A percentile compares a stretch with the other conserved stretches of the same genome.
Conservation (phyloP, 1,140 invertebrate species). For the Drosophila melanogaster region Release_6_plus_ISO1_MT NT_037436.4:16760501-16761000, state of each 20-base stretch:
- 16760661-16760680: constrained; percentile 65
- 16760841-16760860: constrained; percentile 18
- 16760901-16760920: constrained; percentile 33
- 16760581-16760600: constrained; percentile 43
- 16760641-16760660: constrained; percentile 35
- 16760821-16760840: constrained; percentile 46
- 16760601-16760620: constrained; percentile 61
- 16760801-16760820: constrained; percentile 52
- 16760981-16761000: constrained; percentile 57
- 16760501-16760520: too few relatives aligned
- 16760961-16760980: constrained; percentile 14
- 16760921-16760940: constrained; percentile 10
- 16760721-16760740: constrained; percentile 3
- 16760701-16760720: constrained; percentile 25
- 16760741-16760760: constrained; percentile 31
- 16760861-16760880: constrained; percentile 21
- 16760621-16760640: constrained; percentile 63
- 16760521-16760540: background rate
- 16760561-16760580: background rate
- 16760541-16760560: background rate
- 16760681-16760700: constrained; percentile 28
- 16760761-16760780: constrained; percentile 26
- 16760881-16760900: constrained; percentile 32
- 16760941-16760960: constrained; percentile 18
- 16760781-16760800: constrained; percentile 47